These are phyloP conservation scores for Cactoblastis cactorum DNA, from an alignment of 2,888 invertebrate genomes.

Conservation along the genomic window DNA sequence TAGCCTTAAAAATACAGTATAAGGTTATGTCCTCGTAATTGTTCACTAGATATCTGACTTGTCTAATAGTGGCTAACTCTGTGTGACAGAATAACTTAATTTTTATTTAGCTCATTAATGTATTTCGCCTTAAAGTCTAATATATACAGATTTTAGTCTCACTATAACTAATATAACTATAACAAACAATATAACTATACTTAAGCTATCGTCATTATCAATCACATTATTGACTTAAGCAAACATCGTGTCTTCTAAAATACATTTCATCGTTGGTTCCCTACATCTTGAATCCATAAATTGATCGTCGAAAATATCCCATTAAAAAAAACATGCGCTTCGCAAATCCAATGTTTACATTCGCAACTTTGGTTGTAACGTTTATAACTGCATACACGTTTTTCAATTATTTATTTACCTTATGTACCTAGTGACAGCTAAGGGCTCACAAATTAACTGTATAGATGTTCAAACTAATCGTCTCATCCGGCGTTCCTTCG, in stretches of 20 bases:
- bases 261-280: not conserved
- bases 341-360: constrained; percentile 12
- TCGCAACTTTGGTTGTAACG: constrained; percentile 3
- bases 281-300: constrained; percentile 11
- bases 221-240: not conserved
- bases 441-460: constrained; percentile 64
- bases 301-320: not conserved
- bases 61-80: no score
- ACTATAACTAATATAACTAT: no score
- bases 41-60: no score
- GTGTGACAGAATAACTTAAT: no score
- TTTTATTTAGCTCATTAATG: no score
- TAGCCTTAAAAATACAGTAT: no score
- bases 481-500: constrained; percentile 74
- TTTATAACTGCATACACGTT: constrained; percentile 12
- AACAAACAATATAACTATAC: no score
- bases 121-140: no score
- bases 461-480: constrained; percentile 74
- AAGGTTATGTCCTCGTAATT: no score
- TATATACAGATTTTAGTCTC: no score
- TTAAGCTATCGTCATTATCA: no score
- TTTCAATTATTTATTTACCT: constrained; percentile 18
- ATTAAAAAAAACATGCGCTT: constrained; percentile 6
- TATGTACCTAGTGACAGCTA: constrained; percentile 31
- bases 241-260: not conserved